Evolutionary conservation across 1,140 invertebrate species (phyloP).

Genomic region (Sminthurides bifidus): DNA sequence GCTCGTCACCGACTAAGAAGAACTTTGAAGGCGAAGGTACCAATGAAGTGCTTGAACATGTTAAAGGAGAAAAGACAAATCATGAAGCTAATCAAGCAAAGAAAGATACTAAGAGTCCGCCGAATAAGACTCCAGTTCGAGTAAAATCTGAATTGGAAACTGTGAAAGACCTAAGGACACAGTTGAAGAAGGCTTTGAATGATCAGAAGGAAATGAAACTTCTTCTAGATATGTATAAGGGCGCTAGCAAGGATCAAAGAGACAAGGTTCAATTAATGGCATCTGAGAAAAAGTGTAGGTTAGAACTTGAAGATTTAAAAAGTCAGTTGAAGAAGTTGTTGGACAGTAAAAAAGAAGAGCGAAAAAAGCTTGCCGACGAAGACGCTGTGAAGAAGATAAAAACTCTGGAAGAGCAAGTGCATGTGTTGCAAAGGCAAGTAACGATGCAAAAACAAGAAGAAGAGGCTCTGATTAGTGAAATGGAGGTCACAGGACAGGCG

Average conservation of each 20-base stretch:
- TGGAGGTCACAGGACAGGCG: constrained; percentile 98
- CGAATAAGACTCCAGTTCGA: constrained; percentile 34
- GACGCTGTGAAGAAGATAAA: constrained; percentile 90
- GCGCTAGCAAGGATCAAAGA: constrained; percentile 85
- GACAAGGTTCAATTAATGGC: constrained; percentile 95
- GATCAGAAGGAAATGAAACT: constrained; percentile 86
- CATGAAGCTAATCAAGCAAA: constrained; percentile 32
- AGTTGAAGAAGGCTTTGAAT: constrained; percentile 70
- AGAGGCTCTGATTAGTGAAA: constrained; percentile 92
- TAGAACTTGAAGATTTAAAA: constrained; percentile 79
- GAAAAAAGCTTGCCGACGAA: constrained; percentile 85
- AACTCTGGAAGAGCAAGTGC: constrained; percentile 74
- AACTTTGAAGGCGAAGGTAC: constrained; percentile 37
- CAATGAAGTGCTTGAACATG: constrained; percentile 1
- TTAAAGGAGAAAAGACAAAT: constrained; percentile 12
- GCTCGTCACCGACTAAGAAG: constrained; percentile 37
- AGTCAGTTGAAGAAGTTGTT: constrained; percentile 70
- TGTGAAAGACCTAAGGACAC: constrained; percentile 42
- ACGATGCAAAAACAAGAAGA: constrained; percentile 60
- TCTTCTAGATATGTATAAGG: constrained; percentile 92
- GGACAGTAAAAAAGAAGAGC: constrained; percentile 82
- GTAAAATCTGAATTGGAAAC: constrained; percentile 38
- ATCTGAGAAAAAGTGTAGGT: constrained; percentile 75
- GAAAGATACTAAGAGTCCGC: constrained; percentile 48
- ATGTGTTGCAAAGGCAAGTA: constrained; percentile 43